Base-by-base conservation (phyloP, 2,797 vertebrate species). In the Mus spretus region DNA sequence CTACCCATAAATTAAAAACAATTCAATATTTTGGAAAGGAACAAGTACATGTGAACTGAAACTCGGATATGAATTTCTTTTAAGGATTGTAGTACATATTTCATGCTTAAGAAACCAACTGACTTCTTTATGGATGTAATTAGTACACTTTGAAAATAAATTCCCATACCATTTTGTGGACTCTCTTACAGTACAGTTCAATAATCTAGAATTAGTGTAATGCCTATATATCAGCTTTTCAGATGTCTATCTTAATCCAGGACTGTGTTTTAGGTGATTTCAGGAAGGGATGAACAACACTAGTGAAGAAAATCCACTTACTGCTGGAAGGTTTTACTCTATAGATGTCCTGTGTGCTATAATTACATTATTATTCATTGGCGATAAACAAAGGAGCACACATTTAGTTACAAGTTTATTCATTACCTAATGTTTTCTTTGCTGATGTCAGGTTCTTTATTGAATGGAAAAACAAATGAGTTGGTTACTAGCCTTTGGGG, bases 371-470 rank as follows among this genome's bases (percentile, higher is more conserved):
- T 28, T 87, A 65, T 85, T 82, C n/a, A 80, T 47, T 87, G 34
- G 4, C 28, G 87, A 40, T 77, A 67, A 72, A 78, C 17, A 88
- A 34, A 91, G 24, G 86, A 79, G 72, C 92, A 88, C 79, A 77
- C 59, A 87, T 79, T 78, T 44, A 92, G 17, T 80, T 95, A 47
- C 53, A 82, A 78, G 0, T 55, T 92, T 92, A 83, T 85, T 84
- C 15, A 67, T 5, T 85, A 17, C 19, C 31, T 84, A 85, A 78
- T 81, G n/a, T 90, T 96, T 94, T 94, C 14, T 89, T 95, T 92
- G 40, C 8, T 77, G 28, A 47, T 40, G 31, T 84, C 87, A 85
- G 0, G 4, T 31, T 90, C 80, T 55, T 81, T 81, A 74, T 59
- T 81, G 37, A 96, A 37, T 31, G 26, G 28, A 65, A 92, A 78